These are phyloP conservation scores for Sinotaia quadrata DNA, from an alignment of 2,888 invertebrate species.

Conservation along the genomic window DNA sequence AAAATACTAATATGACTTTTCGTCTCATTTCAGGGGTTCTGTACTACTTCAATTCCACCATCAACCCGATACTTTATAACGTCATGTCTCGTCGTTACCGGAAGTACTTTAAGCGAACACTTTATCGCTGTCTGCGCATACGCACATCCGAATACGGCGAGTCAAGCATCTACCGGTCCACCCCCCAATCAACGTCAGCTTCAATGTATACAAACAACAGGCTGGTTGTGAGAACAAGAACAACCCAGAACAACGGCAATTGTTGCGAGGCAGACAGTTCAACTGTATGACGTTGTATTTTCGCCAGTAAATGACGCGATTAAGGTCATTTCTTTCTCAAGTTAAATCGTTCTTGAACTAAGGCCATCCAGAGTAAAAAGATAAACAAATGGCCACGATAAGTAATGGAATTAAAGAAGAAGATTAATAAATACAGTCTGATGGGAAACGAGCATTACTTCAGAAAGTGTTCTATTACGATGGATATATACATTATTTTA, in stretches of 20 bases:
- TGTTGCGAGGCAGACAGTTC: constrained; percentile 30
- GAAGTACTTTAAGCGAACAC: constrained; percentile 86
- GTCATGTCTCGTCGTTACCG: constrained; percentile 95
- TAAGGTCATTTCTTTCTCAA: no score
- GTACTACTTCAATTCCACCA: constrained; percentile 92
- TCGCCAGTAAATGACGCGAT: no score
- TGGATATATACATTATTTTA: no score
- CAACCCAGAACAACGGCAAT: constrained; percentile 23
- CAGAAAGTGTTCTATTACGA: no score
- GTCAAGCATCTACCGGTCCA: constrained; percentile 36
- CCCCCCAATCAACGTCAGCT: constrained; percentile 26
- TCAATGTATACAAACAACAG: constrained; percentile 49
- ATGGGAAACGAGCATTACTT: no score
- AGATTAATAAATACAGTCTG: no score
- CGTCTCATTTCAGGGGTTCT: constrained; percentile 79
- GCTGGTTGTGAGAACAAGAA: constrained; percentile 32
- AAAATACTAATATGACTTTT: no score
- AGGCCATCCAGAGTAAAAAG: no score
- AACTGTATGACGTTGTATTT: constrained; percentile 26
- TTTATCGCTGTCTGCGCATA: constrained; percentile 61
- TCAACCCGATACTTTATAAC: constrained; percentile 94
- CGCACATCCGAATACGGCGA: constrained; percentile 45
- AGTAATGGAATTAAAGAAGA: no score
- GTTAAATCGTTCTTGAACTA: no score
- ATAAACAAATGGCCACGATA: no score